Evolutionary conservation across 2,797 vertebrate species (phyloP).

Genomic region (Manis pentadactyla): DNA sequence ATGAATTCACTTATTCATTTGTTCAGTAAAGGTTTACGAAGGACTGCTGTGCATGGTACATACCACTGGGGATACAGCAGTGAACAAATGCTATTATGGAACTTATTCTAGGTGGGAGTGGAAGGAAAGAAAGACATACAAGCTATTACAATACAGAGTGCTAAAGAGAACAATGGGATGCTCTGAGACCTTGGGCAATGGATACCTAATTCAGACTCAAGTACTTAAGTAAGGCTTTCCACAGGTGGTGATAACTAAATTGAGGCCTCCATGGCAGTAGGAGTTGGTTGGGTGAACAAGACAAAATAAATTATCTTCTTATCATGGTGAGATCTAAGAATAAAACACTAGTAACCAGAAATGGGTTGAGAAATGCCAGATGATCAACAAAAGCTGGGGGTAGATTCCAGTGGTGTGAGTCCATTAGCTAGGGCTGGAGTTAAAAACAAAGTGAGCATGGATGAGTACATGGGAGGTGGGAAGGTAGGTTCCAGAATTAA

Average conservation of each 20-base stretch:
- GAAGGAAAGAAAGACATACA: neutral
- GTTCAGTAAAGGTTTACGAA: neutral
- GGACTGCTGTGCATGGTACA: neutral
- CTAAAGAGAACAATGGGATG: neutral
- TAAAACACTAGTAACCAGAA: constrained; percentile 17
- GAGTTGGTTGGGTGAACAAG: neutral
- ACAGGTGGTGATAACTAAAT: neutral
- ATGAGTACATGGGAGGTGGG: neutral
- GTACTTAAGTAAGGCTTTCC: neutral
- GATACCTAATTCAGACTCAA: constrained; percentile 40
- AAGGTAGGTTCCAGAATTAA: constrained; percentile 27
- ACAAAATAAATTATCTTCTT: constrained; percentile 11
- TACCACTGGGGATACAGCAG: neutral
- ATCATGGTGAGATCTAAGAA: neutral
- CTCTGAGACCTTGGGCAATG: neutral
- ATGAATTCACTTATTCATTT: neutral
- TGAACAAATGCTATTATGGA: neutral
- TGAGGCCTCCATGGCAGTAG: neutral
- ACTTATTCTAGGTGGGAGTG: neutral
- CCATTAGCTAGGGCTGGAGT: neutral
- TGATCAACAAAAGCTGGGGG: neutral
- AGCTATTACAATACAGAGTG: neutral
- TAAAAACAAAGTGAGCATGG: neutral
- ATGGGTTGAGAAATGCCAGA: constrained; percentile 5
- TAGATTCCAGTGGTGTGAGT: neutral